phyloP scores from a whole-genome alignment of 1,140 invertebrate genomes.

The Eriocheir sinensis region DNA sequence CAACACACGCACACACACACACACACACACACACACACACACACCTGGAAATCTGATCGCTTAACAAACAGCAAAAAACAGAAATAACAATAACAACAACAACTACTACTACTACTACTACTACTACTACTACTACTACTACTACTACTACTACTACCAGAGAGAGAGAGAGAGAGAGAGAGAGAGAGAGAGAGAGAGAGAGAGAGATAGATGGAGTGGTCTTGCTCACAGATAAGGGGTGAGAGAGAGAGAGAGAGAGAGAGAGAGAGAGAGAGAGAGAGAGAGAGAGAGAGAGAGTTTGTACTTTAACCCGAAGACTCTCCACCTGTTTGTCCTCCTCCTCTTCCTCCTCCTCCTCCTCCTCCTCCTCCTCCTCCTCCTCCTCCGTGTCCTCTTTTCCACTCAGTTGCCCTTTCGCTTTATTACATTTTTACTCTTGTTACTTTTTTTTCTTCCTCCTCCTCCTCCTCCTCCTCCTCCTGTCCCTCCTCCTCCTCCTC shows the following conservation, averaged over 20 bases:
- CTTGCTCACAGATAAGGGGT: not conserved
- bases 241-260: constrained; percentile 13
- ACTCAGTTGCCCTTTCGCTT: no score
- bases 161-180: constrained; percentile 20
- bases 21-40: constrained; percentile 22
- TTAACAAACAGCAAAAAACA: no score
- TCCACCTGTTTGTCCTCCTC: not conserved
- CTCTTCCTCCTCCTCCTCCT: not conserved
- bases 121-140: constrained; percentile 6
- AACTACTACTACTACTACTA: not conserved
- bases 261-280: constrained; percentile 8
- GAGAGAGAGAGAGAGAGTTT: not conserved
- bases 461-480: not conserved
- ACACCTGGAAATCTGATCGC: not conserved
- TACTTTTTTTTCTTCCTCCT: not conserved
- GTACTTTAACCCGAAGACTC: not conserved
- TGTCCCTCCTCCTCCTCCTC: not conserved
- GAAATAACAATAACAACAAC: not conserved
- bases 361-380: not conserved
- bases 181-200: constrained; percentile 18
- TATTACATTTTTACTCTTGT: not conserved
- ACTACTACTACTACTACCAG: constrained; percentile 9
- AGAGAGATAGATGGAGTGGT: not conserved
- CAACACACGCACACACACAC: not conserved
- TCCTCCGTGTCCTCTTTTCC: not conserved